These are phyloP conservation scores for Pontoporia blainvillei DNA, from an alignment of 2,113 vertebrate species.

Conservation along the genomic window DNA sequence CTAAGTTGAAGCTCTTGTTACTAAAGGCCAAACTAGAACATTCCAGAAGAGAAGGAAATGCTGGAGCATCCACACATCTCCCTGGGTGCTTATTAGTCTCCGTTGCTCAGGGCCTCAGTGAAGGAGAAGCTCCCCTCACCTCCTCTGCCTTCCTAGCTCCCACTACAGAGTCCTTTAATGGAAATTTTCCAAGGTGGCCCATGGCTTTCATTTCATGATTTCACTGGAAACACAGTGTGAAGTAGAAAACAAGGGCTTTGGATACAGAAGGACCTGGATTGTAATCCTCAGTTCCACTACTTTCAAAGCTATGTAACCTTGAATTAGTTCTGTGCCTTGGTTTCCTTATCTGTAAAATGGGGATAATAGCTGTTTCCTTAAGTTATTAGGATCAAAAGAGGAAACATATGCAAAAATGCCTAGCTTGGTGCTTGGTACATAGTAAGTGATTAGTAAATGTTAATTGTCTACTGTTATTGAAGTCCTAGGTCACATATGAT, in stretches of 20 bases:
- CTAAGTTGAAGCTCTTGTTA: neutral
- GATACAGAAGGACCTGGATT: neutral
- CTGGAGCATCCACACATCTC: neutral
- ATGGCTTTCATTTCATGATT: neutral
- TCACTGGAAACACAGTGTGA: neutral
- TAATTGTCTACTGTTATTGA: neutral
- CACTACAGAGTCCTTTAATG: neutral
- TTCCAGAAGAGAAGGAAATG: neutral
- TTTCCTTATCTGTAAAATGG: neutral
- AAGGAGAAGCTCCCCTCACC: neutral
- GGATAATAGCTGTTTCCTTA: neutral
- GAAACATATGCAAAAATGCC: neutral
- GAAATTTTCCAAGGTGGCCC: neutral
- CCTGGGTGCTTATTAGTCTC: neutral
- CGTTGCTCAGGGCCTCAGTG: rapidly evolving
- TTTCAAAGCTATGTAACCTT: neutral
- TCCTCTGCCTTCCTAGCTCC: neutral
- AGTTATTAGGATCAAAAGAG: neutral
- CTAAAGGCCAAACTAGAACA: neutral
- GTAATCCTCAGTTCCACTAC: neutral
- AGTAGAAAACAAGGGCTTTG: neutral
- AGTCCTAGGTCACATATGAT: neutral
- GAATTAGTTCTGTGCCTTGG: neutral
- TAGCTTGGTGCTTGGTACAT: neutral
- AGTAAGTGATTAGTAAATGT: neutral